phyloP scores from a whole-genome alignment of 2,888 invertebrate species.

The Protonemura montana region DNA sequence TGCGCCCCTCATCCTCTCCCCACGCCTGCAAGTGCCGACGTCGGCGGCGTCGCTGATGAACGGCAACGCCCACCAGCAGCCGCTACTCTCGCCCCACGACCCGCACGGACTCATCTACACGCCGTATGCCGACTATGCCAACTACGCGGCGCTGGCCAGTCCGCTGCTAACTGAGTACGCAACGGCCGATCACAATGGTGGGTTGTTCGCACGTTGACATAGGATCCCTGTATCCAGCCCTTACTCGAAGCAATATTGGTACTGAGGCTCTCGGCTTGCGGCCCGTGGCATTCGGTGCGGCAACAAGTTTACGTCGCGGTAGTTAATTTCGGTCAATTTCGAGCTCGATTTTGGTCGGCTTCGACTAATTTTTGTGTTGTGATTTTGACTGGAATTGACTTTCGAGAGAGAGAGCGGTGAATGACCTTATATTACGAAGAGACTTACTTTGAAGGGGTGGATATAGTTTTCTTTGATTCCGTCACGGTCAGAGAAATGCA shows the following conservation, averaged over 20 bases:
- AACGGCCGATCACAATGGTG: slow-evolving; percentile 92
- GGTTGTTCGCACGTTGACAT: slow-evolving; percentile 86
- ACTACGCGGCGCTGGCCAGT: slow-evolving; percentile 85
- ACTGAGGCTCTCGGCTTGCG: slow-evolving; percentile 22
- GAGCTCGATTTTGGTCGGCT: neutral
- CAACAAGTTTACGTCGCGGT: too few relatives aligned
- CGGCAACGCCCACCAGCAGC: slow-evolving; percentile 67
- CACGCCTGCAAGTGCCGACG: slow-evolving; percentile 84
- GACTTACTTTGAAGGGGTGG: slow-evolving; percentile 30
- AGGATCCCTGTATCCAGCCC: slow-evolving; percentile 59
- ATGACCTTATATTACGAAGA: neutral
- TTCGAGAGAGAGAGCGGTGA: neutral
- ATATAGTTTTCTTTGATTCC: slow-evolving; percentile 38
- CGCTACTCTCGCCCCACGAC: slow-evolving; percentile 70
- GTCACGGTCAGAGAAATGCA: slow-evolving; percentile 44
- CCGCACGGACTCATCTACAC: slow-evolving; percentile 89
- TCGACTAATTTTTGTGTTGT: neutral
- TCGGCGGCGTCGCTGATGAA: slow-evolving; percentile 72
- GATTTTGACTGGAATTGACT: neutral
- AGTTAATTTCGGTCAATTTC: too few relatives aligned
- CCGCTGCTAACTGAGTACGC: slow-evolving; percentile 86
- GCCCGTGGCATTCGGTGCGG: neutral
- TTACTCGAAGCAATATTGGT: slow-evolving; percentile 44
- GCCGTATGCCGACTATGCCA: slow-evolving; percentile 85
- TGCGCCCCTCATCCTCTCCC: slow-evolving; percentile 91